Conservation (phyloP, 2,797 vertebrate genomes). For the Amazona ochrocephala region DNA sequence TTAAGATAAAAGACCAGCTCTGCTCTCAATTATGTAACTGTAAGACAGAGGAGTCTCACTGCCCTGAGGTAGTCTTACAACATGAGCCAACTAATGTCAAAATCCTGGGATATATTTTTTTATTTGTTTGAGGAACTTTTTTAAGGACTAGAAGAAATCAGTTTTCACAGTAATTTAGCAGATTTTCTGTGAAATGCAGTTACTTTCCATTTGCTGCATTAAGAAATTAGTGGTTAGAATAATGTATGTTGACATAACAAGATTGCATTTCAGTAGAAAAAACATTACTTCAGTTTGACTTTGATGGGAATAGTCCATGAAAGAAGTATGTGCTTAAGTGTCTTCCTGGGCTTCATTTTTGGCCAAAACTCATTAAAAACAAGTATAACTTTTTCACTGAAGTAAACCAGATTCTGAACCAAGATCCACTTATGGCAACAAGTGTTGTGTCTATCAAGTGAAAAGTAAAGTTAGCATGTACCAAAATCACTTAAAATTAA, state of each 20-base stretch:
- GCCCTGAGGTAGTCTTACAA: neutral
- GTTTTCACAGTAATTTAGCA: neutral
- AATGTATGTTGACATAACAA: neutral
- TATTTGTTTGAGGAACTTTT: neutral
- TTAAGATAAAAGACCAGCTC: slow-evolving; percentile 22
- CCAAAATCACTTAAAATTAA: neutral
- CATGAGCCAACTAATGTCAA: neutral
- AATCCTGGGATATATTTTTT: neutral
- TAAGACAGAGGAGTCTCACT: neutral
- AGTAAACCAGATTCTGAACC: neutral
- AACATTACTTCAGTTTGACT: neutral
- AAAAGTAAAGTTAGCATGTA: neutral
- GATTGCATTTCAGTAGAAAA: neutral
- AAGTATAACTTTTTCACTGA: neutral
- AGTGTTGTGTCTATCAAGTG: neutral
- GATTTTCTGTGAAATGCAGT: neutral
- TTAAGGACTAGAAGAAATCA: neutral
- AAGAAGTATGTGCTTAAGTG: neutral
- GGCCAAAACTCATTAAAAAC: neutral
- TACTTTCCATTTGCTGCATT: neutral
- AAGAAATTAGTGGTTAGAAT: neutral
- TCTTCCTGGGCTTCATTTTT: neutral
- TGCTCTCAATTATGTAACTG: neutral
- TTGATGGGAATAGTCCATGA: neutral
- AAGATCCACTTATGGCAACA: neutral